Evolutionary conservation across 2,888 invertebrate species (phyloP), one percentile per base, ranked within the genome.

Genomic region (Rotaria magnacalcarata): DNA sequence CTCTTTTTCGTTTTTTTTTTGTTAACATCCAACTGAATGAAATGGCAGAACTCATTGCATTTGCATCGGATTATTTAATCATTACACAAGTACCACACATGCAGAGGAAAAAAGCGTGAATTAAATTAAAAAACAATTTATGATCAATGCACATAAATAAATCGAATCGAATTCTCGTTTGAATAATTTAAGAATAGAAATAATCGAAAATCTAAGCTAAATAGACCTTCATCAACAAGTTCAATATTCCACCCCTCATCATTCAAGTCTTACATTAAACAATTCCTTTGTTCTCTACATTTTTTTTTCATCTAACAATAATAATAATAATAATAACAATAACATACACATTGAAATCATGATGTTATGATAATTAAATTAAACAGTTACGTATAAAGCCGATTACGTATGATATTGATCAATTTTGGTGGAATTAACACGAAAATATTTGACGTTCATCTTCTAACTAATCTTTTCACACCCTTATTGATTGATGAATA

Each of bases 151-250:
- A 67, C 16, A 67, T 34, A 34, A 34, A 34, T 67, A 6, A 67
- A 67, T 27, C 19, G 67, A 67, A 67, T 67, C 14, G 34, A 67
- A 19, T 34, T 34, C 56, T 56, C 56, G 8, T 41, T 67, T 34
- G 67, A 67, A 67, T 67, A 67, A 67, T 34, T 67, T 67, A 67
- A 67, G 34, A 67, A 67, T 67, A 67, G 34, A 67, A 67, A 34
- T 14, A 67, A 34, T 19, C 19, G 34, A 3, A 67, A 67, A 67
- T 34, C 14, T 60, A 60, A 60, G 24, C n/a, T 60, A 27, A 27
- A 60, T 14, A 60, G 27, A 60, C 24, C 8, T 60, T 60, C 27
- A 60, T 60, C 54, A 21, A 54, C 4, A 21, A 21, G 54, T 54
- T 54, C 19, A 54, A 21, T 54, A 54, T 21, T 54, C 21, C 54